These are phyloP conservation scores for Euthynnus affinis DNA, from an alignment of 2,797 vertebrate genomes.

Conservation along the genomic window DNA sequence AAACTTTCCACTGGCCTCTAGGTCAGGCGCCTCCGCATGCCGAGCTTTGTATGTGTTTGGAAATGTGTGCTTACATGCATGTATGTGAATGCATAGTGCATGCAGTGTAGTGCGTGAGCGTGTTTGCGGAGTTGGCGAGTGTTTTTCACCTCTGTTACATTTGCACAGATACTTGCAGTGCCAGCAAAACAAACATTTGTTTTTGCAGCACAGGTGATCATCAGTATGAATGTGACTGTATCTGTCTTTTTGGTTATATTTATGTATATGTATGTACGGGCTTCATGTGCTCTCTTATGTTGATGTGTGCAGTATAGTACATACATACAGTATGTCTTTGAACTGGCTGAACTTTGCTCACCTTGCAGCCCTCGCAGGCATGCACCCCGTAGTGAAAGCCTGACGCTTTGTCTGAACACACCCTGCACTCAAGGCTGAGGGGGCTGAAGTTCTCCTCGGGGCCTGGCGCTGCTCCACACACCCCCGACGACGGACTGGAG, in stretches of 20 bases:
- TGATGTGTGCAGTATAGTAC: neutral
- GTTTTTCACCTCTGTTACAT: conserved; percentile 22
- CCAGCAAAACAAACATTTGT: neutral
- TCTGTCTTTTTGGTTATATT: neutral
- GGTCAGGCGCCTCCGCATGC: conserved; percentile 54
- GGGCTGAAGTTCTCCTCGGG: conserved; percentile 80
- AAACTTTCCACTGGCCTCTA: conserved; percentile 74
- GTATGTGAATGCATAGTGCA: neutral
- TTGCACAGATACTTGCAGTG: neutral
- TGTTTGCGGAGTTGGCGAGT: neutral
- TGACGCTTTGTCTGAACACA: conserved; percentile 96
- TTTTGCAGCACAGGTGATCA: neutral
- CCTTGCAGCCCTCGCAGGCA: conserved; percentile 99
- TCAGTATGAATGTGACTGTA: neutral
- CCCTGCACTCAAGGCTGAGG: conserved; percentile 93
- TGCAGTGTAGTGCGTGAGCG: neutral
- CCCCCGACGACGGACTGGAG: conserved; percentile 92
- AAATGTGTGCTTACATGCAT: neutral
- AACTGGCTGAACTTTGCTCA: conserved; percentile 64
- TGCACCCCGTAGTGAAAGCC: conserved; percentile 99
- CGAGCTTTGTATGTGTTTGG: conserved; percentile 33
- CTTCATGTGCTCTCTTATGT: neutral
- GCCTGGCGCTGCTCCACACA: conserved; percentile 72
- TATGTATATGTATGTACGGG: neutral
- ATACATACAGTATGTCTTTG: neutral